A percentile compares a stretch with the other conserved stretches of the same genome.
Conservation (phyloP, 2,888 invertebrate genomes). For the Fragum fragum region DNA sequence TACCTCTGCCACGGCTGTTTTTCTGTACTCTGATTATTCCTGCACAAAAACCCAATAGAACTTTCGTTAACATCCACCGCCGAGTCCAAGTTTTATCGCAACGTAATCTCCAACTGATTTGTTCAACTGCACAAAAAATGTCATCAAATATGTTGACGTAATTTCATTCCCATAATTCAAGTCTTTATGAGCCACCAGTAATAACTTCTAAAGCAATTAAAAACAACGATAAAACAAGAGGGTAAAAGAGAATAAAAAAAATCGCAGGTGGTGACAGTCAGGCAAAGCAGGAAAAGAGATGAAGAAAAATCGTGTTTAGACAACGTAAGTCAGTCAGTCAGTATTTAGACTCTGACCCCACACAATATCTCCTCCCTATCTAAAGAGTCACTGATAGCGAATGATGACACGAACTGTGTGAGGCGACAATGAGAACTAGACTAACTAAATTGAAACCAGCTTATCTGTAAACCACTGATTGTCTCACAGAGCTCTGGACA, state of each 20-base stretch:
- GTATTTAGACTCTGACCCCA: constrained; percentile 24
- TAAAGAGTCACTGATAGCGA: constrained; percentile 20
- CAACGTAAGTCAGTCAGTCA: neutral
- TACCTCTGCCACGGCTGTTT: neutral
- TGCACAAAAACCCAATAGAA: neutral
- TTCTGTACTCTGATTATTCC: neutral
- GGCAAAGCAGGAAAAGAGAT: constrained; percentile 11
- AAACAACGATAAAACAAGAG: neutral
- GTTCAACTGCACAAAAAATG: neutral
- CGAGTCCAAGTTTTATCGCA: neutral
- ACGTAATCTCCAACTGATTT: neutral
- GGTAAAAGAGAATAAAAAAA: neutral
- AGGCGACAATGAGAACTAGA: neutral
- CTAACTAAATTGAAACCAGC: neutral
- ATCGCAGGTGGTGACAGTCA: constrained; percentile 10
- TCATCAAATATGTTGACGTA: neutral
- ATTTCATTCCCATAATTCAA: constrained; percentile 6
- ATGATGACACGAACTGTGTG: constrained; percentile 2
- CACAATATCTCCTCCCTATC: constrained; percentile 21
- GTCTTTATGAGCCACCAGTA: neutral
- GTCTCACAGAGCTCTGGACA: no score
- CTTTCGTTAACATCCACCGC: neutral
- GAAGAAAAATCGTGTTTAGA: constrained; percentile 8
- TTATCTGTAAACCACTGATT: no score
- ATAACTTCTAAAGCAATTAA: constrained; percentile 16